These are phyloP conservation scores for Spongilla lacustris DNA, from an alignment of 37 sponge, comb jelly and placozoan genomes.

Conservation along the genomic window DNA sequence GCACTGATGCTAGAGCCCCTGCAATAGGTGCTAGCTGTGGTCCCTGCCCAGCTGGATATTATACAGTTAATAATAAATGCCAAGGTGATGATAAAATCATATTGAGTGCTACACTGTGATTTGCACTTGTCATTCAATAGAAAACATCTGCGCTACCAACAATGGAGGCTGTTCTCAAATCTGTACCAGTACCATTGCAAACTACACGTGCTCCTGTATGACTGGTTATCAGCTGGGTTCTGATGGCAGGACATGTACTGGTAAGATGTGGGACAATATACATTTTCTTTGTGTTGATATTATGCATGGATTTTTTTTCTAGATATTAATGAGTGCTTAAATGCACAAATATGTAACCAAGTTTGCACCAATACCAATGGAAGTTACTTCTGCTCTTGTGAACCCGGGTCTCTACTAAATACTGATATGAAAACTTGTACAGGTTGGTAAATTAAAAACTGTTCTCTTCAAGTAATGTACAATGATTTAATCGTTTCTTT, in stretches of 20 bases:
- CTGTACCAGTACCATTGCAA: background rate
- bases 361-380: too few relatives aligned
- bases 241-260: background rate
- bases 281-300: too few relatives aligned
- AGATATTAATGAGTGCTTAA: background rate
- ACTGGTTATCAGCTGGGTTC: background rate
- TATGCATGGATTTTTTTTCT: background rate
- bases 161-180: background rate
- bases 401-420: too few relatives aligned
- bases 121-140: background rate
- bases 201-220: background rate
- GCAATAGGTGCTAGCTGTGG: constrained; percentile 14
- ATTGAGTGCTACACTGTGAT: background rate
- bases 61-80: constrained; percentile 4
- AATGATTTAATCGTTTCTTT: too few relatives aligned
- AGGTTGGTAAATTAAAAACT: too few relatives aligned
- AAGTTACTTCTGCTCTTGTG: too few relatives aligned
- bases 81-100: background rate
- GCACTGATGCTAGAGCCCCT: constrained; percentile 22
- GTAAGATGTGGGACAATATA: background rate
- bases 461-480: too few relatives aligned
- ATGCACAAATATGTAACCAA: too few relatives aligned
- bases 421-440: too few relatives aligned
- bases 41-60: constrained; percentile 14
- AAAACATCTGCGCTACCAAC: background rate